A percentile compares a stretch with the other conserved stretches of the same genome.
Evolutionary conservation across 2,888 invertebrate species (phyloP).

Genomic region (Arenicola marina): DNA sequence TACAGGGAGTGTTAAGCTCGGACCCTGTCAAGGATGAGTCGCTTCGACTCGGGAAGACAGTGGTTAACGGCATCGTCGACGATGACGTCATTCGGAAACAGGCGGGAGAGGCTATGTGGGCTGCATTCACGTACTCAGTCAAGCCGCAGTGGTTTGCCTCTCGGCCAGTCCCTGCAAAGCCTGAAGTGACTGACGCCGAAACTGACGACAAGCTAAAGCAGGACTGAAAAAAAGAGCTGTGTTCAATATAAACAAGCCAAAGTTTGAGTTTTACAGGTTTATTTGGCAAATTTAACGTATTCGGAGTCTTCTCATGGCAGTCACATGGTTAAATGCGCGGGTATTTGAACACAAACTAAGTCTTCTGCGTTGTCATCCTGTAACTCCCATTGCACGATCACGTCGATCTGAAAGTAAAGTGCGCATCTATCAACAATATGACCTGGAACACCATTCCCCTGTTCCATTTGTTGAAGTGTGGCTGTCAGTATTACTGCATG

Average conservation of each 20-base stretch:
- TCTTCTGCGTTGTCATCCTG: neutral
- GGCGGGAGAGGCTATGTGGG: conserved; percentile 14
- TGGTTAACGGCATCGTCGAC: neutral
- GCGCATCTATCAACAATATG: no score
- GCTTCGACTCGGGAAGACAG: conserved; percentile 1
- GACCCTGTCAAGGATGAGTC: neutral
- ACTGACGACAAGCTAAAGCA: no score
- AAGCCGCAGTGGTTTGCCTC: neutral
- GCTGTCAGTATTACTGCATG: no score
- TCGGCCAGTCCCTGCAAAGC: neutral
- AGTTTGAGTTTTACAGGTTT: neutral
- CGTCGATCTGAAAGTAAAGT: neutral
- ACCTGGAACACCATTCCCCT: no score
- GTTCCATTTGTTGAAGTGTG: no score
- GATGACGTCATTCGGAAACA: conserved; percentile 3
- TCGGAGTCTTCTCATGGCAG: neutral
- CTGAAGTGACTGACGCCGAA: no score
- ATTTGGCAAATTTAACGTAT: neutral
- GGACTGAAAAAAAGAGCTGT: neutral
- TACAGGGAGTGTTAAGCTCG: conserved; percentile 6
- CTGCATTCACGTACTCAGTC: conserved; percentile 10
- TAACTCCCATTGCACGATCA: neutral
- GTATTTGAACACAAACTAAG: neutral
- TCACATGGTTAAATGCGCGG: neutral
- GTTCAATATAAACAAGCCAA: neutral